phyloP scores from a whole-genome alignment of 1,140 invertebrate species.

The Aphaenogaster rudis region DNA sequence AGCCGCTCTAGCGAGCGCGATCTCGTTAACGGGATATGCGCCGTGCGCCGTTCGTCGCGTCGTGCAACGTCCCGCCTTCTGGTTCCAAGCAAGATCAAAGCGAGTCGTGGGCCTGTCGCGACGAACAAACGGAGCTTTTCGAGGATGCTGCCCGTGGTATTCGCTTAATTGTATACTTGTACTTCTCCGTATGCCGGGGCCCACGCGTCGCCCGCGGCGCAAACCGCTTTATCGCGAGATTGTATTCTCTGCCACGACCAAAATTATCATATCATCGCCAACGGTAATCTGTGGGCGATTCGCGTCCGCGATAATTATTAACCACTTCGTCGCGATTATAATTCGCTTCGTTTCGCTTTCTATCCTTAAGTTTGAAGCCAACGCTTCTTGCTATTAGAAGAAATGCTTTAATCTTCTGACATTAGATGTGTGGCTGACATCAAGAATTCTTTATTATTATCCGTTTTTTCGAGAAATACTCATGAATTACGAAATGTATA shows the following conservation, averaged over 20 bases:
- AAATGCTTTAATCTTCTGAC: neutral
- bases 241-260: neutral
- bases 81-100: conserved; percentile 47
- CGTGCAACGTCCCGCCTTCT: conserved; percentile 45
- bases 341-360: neutral
- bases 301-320: neutral
- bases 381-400: neutral
- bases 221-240: conserved; percentile 44
- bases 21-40: conserved; percentile 61
- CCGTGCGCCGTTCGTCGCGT: conserved; percentile 38
- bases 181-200: neutral
- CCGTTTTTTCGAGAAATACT: neutral
- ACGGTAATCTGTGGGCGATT: neutral
- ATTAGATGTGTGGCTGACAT: neutral
- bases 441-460: neutral
- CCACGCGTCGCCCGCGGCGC: conserved; percentile 35
- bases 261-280: conserved; percentile 10
- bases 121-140: conserved; percentile 59
- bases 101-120: conserved; percentile 18
- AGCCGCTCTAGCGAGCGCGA: conserved; percentile 45
- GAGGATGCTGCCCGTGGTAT: conserved; percentile 43
- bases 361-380: neutral
- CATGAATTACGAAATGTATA: neutral
- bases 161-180: conserved; percentile 62
- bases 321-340: neutral